phyloP scores from a whole-genome alignment of 2,888 invertebrate genomes.

The Listrodromus nycthemerus region DNA sequence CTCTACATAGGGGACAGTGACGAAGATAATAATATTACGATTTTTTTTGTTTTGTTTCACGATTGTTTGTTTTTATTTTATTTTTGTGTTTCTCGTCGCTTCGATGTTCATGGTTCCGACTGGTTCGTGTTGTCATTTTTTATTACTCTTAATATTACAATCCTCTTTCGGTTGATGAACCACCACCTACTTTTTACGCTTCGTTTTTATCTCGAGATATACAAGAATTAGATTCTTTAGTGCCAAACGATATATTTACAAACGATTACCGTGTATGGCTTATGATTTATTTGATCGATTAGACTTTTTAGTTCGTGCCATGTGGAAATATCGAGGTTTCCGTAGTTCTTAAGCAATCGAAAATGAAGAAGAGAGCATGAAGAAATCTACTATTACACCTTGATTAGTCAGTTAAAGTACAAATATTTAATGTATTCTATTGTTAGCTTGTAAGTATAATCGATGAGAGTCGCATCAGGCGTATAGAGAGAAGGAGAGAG shows the following conservation, averaged over 20 bases:
- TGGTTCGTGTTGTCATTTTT: slow-evolving; percentile 63
- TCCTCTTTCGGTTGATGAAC: slow-evolving; percentile 20
- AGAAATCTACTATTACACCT: slow-evolving; percentile 82
- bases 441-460: slow-evolving; percentile 77
- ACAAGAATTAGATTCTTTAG: slow-evolving; percentile 79
- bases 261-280: slow-evolving; percentile 69
- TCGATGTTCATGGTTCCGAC: slow-evolving; percentile 62
- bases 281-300: slow-evolving; percentile 68
- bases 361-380: slow-evolving; percentile 67
- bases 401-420: slow-evolving; percentile 94
- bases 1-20: slow-evolving; percentile 50
- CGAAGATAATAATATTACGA: slow-evolving; percentile 49
- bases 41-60: slow-evolving; percentile 36
- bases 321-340: slow-evolving; percentile 66
- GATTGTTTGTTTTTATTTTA: slow-evolving; percentile 63
- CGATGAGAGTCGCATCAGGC: slow-evolving; percentile 72
- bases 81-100: slow-evolving; percentile 50
- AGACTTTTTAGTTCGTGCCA: slow-evolving; percentile 69
- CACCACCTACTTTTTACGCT: slow-evolving; percentile 54
- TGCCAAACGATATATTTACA: slow-evolving; percentile 76
- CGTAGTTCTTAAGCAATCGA: slow-evolving; percentile 56
- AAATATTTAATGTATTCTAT: slow-evolving; percentile 89
- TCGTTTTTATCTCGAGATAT: slow-evolving; percentile 65
- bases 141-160: slow-evolving; percentile 40
- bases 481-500: slow-evolving; percentile 66